Percentiles rank a stretch among this genome's conserved stretches.
Evolutionary conservation across 2,797 vertebrate species (phyloP).

Genomic region (Mycteria americana): DNA sequence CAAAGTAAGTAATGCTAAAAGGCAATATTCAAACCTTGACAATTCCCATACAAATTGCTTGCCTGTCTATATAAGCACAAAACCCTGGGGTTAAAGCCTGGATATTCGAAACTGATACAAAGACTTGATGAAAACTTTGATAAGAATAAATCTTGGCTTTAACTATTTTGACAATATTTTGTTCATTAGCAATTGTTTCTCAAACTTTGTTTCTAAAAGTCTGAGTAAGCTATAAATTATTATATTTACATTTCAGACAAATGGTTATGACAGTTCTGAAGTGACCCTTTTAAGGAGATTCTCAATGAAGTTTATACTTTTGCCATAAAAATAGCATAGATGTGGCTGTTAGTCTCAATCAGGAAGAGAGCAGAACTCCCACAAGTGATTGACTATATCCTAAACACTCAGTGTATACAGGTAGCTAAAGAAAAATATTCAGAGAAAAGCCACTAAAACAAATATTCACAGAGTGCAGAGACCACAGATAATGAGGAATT

Average conservation of each 20-base stretch:
- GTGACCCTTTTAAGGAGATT: not conserved
- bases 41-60: not conserved
- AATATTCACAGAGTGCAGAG: constrained; percentile 1
- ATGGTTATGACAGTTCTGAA: not conserved
- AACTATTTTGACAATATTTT: not conserved
- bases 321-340: not conserved
- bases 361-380: not conserved
- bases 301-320: not conserved
- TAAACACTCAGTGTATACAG: not conserved
- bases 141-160: not conserved
- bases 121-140: not conserved
- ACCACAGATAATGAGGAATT: constrained; percentile 12
- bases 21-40: not conserved
- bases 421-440: constrained; percentile 49
- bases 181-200: not conserved
- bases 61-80: not conserved
- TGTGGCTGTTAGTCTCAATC: not conserved
- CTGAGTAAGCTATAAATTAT: not conserved
- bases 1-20: not conserved
- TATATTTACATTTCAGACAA: not conserved
- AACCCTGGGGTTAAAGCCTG: not conserved
- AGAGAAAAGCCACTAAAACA: constrained; percentile 2
- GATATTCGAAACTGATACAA: not conserved
- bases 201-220: not conserved
- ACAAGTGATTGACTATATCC: not conserved